Evolutionary conservation across 2,113 vertebrate genomes (phyloP), one percentile per base, ranked within the genome.

Genomic region (Hiodon tergisus): DNA sequence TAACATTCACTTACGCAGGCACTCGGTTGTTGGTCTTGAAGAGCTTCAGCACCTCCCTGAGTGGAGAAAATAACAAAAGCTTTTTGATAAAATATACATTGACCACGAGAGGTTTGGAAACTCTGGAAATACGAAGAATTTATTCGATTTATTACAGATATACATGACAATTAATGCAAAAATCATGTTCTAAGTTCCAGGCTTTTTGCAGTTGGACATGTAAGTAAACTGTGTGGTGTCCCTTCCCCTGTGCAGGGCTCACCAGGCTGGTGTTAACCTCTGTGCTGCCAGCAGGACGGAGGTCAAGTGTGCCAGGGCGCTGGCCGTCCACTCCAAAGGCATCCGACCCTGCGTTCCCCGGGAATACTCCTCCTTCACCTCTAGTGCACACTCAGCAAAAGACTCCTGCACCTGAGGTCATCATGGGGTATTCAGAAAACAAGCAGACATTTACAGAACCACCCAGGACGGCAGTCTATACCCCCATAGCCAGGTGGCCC

Each of bases 241-340:
- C 54, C 54, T 55, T 4, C 54, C 54, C 4, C 54, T 55, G 54
- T 14, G 58, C 47, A 14, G 11, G 0, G 10, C 8, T 52, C 79
- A 99, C 97, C 97, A 97, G 74, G 94, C 93, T n/a, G 93, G 87
- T 48, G 79, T 84, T 11, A 48, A 89, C 81, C 87, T 90, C 16
- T 92, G 87, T 60, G 86, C 94, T 75, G 91, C 86, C 78, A 95
- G 75, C 17, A 98, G 87, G 54, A 99, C 78, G 3, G 87, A 4
- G 16, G 87, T 83, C 0, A 89, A 10, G 1, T 81, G 50, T 16
- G 89, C 85, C 60, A 98, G 86, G 0, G 86, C 3, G 0, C 31
- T 62, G 52, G 81, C 51, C 0, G 86, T 89, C 94, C 93, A 96
- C 9, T 82, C 74, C 0, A 89, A 0, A 0, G 1, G 17, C 0